Evolutionary conservation across 2,888 invertebrate genomes (phyloP), one percentile per base, ranked within the genome.

Genomic region (Notocelia uddmanniana): DNA sequence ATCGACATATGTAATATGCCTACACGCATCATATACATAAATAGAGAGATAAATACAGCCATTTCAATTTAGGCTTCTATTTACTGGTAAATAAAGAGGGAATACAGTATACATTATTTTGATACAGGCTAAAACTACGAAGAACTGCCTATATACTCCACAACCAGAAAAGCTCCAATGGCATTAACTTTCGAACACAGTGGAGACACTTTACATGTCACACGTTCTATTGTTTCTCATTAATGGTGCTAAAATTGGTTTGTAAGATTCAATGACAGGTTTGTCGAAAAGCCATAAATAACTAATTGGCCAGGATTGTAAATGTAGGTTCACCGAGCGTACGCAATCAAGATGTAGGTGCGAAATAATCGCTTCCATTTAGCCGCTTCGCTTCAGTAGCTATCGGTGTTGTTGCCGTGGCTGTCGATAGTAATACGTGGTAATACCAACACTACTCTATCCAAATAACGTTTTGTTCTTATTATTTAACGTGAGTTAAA

Each of bases 341-440:
- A 79, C 82, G 84, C 83, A 85, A 84, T 81, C 80, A 74, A 79
- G 80, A 79, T 80, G 80, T 78, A 76, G 77, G 74, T 72, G 76
- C 74, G 77, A 77, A 79, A 80, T 78, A 79, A 80, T 79, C 75
- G 81, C 78, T 81, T 81, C 79, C 80, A 83, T 78, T 81, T 80
- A 77, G 79, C 77, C 81, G 87, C 75, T 81, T 75, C 89, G 91
- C 89, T 82, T 84, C 86, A 88, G 77, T 83, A 83, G 80, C 48
- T 82, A 92, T 83, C 85, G 83, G 86, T 88, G 91, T 79, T 88
- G 85, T 54, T 60, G 66, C 71, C 23, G 54, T 59, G 21, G 70
- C 54, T 34, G 66, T 13, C 80, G 76, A 76, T 75, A 57, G 60
- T 72, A 75, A 58, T 54, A 64, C 71, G 75, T 75, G 54, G 60